Percentiles rank a stretch among this genome's conserved stretches.
Conservation (phyloP, 2,113 vertebrate species). For the Aptenodytes forsteri region DNA sequence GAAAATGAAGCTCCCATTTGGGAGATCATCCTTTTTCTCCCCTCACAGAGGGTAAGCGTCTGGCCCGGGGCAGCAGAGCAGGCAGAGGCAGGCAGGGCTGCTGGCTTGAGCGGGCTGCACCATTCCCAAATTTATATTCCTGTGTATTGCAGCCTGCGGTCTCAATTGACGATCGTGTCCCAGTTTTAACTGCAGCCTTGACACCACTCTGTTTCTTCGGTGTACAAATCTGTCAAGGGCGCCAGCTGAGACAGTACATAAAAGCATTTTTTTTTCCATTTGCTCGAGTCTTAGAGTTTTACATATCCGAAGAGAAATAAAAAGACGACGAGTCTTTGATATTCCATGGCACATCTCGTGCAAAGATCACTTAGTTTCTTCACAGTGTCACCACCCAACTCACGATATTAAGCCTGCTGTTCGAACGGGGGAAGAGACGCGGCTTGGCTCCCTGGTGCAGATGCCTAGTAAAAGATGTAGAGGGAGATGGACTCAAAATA, state of each 20-base stretch:
- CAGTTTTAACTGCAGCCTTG: slow-evolving; percentile 7
- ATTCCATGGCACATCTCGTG: background rate
- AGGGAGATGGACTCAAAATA: background rate
- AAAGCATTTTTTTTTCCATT: background rate
- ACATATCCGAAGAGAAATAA: background rate
- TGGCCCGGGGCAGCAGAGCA: background rate
- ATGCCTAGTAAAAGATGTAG: background rate
- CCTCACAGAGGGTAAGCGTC: accelerated
- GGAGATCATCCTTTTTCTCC: accelerated
- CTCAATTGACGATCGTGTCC: background rate
- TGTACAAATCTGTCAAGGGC: background rate
- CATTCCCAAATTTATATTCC: background rate
- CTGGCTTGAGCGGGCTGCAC: background rate
- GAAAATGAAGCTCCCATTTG: accelerated
- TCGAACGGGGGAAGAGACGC: background rate
- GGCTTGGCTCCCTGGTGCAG: background rate
- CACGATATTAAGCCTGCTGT: accelerated
- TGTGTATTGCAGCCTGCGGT: background rate
- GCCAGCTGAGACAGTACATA: background rate
- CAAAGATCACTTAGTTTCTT: background rate
- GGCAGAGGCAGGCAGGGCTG: background rate
- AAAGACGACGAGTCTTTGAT: background rate
- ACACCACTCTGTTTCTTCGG: background rate
- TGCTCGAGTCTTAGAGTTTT: background rate
- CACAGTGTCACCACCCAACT: background rate